A percentile compares a stretch with the other conserved stretches of the same genome.
Evolutionary conservation across 2,888 invertebrate genomes (phyloP).

Genomic region (Drosophila anomelani): DNA sequence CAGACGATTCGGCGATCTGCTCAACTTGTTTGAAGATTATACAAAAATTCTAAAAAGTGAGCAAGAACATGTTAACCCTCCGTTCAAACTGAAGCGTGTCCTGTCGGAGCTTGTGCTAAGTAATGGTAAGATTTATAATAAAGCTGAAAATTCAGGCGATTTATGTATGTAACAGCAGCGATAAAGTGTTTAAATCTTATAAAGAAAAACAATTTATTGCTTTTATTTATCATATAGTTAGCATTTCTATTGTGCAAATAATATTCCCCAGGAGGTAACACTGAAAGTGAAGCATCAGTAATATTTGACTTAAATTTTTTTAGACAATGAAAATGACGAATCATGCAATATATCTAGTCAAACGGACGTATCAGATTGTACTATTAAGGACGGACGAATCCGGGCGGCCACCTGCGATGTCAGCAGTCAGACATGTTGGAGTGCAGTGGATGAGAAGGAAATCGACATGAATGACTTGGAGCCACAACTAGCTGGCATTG

Average conservation of each 20-base stretch:
- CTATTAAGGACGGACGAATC: slow-evolving; percentile 25
- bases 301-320: neutral
- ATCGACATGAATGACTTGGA: neutral
- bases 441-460: neutral
- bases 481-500: neutral
- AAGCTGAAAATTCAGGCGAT: no score
- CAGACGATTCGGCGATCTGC: slow-evolving; percentile 57
- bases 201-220: neutral
- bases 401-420: slow-evolving; percentile 45
- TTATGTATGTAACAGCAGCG: no score
- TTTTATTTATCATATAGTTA: neutral
- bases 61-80: neutral
- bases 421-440: slow-evolving; percentile 53
- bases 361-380: slow-evolving; percentile 48
- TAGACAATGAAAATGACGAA: slow-evolving; percentile 16
- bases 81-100: slow-evolving; percentile 39
- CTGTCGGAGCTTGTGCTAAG: slow-evolving; percentile 44
- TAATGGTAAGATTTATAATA: slow-evolving; percentile 13
- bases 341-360: slow-evolving; percentile 36
- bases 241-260: neutral
- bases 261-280: neutral
- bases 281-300: neutral
- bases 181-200: no score
- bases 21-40: slow-evolving; percentile 60
- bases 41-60: slow-evolving; percentile 41